Conservation (phyloP, 1,140 invertebrate species). For the Saccostrea cuccullata region DNA sequence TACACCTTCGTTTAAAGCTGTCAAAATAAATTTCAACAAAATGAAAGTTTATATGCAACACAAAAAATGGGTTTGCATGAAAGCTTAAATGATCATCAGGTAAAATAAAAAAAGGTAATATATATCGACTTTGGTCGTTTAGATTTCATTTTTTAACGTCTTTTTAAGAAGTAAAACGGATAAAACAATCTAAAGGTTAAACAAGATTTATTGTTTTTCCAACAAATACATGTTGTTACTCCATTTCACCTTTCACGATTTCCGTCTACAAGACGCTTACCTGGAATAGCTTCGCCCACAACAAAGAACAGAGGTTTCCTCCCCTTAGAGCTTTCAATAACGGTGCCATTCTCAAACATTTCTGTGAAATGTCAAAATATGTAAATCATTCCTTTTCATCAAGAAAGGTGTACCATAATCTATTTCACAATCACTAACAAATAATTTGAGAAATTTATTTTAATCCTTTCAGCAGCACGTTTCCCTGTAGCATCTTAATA, state of each 20-base stretch:
- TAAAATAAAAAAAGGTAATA: too few relatives aligned
- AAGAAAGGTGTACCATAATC: not conserved
- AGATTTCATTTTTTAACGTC: too few relatives aligned
- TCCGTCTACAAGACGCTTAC: not conserved
- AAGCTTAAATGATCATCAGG: too few relatives aligned
- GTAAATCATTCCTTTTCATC: not conserved
- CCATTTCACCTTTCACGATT: not conserved
- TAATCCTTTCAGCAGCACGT: not conserved
- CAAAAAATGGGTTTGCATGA: too few relatives aligned
- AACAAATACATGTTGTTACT: too few relatives aligned
- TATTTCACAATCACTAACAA: not conserved
- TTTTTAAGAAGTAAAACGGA: too few relatives aligned
- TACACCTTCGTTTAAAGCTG: constrained; percentile 18
- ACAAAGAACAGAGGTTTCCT: constrained; percentile 26
- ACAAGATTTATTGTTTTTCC: too few relatives aligned
- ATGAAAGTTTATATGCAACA: too few relatives aligned
- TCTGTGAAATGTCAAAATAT: constrained; percentile 8
- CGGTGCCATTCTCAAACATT: constrained; percentile 16
- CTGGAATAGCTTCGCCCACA: constrained; percentile 7
- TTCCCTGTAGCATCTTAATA: not conserved
- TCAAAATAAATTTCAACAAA: not conserved
- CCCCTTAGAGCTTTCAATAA: not conserved
- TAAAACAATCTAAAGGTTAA: too few relatives aligned
- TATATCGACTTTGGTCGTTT: too few relatives aligned
- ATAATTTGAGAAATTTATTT: not conserved